Percentiles rank a stretch among this genome's conserved stretches.
These are phyloP conservation scores for Sussaba pulchella DNA, from an alignment of 2,888 invertebrate genomes.

Conservation along the genomic window DNA sequence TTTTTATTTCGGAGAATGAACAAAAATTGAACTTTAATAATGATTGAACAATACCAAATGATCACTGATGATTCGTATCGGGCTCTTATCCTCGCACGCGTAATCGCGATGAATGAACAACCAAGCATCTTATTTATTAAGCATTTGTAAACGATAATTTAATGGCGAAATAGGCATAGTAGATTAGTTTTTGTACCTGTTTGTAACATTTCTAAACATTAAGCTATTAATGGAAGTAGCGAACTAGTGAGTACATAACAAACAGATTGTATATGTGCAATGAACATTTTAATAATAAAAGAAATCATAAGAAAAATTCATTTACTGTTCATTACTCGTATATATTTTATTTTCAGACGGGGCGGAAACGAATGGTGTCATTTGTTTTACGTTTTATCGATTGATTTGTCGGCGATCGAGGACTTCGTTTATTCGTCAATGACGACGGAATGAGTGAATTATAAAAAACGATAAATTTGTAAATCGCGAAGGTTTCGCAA, in stretches of 20 bases:
- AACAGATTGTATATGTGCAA: constrained; percentile 81
- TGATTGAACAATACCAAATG: constrained; percentile 46
- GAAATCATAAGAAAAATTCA: constrained; percentile 29
- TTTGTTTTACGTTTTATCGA: too few species aligned
- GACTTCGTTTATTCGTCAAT: too few species aligned
- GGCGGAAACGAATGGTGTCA: too few species aligned
- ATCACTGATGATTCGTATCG: constrained; percentile 26
- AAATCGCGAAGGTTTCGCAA: too few species aligned
- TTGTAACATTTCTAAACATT: constrained; percentile 81
- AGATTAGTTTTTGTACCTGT: constrained; percentile 83
- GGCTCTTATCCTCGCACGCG: constrained; percentile 37
- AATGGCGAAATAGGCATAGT: constrained; percentile 71
- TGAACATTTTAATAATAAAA: constrained; percentile 79
- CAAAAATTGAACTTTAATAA: constrained; percentile 17
- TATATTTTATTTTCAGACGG: too few species aligned
- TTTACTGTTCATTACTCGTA: not conserved
- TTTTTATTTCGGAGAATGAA: constrained; percentile 48
- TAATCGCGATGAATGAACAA: constrained; percentile 37
- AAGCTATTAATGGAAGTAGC: constrained; percentile 72
- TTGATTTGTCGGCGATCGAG: too few species aligned
- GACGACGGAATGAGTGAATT: too few species aligned
- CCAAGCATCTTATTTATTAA: constrained; percentile 62
- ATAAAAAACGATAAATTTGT: too few species aligned
- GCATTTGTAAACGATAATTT: constrained; percentile 63
- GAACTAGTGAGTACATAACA: constrained; percentile 71